Conservation (phyloP, 2,797 vertebrate genomes). For the Leontopithecus rosalia region DNA sequence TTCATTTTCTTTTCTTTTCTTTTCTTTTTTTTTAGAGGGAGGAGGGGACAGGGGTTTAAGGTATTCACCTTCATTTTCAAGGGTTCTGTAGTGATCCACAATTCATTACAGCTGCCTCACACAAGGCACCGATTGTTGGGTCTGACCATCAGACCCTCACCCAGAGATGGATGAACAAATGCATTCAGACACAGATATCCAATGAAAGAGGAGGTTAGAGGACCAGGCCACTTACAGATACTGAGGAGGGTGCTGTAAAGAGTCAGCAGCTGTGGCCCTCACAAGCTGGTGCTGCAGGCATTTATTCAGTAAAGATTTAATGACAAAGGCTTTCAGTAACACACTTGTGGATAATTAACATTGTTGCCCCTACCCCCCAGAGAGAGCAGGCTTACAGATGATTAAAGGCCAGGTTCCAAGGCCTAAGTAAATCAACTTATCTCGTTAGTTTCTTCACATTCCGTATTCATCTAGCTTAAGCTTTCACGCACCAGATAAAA, state of each 20-base stretch:
- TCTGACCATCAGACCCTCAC: too few species aligned
- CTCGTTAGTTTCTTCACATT: not conserved
- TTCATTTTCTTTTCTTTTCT: too few species aligned
- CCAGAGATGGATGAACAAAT: too few species aligned
- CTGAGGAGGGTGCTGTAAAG: not conserved
- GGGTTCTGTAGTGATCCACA: too few species aligned
- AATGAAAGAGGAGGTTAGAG: not conserved
- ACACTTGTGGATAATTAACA: not conserved
- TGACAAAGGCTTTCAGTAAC: not conserved
- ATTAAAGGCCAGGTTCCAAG: not conserved
- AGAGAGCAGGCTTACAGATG: not conserved
- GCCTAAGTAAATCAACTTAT: not conserved
- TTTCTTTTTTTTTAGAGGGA: too few species aligned
- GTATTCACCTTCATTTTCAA: too few species aligned
- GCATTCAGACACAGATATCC: not conserved
- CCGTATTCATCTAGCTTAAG: not conserved
- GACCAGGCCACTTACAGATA: not conserved
- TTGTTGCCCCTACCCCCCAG: fast-evolving
- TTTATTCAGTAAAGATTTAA: not conserved
- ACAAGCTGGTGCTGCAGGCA: not conserved
- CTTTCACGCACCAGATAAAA: not conserved
- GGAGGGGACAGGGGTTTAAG: too few species aligned
- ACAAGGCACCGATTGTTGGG: not conserved
- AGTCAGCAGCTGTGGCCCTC: not conserved
- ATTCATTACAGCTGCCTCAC: too few species aligned